A percentile compares a stretch with the other conserved stretches of the same genome.
phyloP scores from a whole-genome alignment of 2,113 vertebrate species.

The Shinisaurus crocodilurus region DNA sequence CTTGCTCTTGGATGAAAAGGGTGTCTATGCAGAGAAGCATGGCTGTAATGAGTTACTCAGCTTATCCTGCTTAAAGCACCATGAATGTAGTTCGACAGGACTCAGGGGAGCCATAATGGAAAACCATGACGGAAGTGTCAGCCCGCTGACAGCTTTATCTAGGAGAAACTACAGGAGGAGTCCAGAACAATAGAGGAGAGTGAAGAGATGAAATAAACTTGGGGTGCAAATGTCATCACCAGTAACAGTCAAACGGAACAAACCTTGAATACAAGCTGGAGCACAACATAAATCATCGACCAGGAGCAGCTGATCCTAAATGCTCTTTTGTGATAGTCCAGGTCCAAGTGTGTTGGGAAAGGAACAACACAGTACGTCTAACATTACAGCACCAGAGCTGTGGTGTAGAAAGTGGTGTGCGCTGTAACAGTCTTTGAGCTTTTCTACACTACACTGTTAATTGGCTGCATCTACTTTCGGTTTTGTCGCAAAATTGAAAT shows the following conservation, averaged over 20 bases:
- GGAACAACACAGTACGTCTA: background rate
- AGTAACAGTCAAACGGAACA: background rate
- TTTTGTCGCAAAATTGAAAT: no score
- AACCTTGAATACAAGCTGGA: background rate
- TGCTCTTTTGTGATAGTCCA: no score
- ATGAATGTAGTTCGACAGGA: slow-evolving; percentile 41
- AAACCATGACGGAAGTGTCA: slow-evolving; percentile 13
- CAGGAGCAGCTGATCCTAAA: background rate
- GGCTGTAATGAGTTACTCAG: slow-evolving; percentile 56
- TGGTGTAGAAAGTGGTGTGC: background rate
- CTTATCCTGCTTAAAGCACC: slow-evolving; percentile 59
- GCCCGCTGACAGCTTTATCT: slow-evolving; percentile 21
- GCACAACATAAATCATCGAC: background rate
- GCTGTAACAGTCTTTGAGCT: background rate
- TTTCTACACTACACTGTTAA: no score
- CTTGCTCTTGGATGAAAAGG: slow-evolving; percentile 52
- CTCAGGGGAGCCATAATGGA: slow-evolving; percentile 11
- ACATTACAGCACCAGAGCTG: background rate
- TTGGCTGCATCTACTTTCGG: no score
- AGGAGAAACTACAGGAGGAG: slow-evolving; percentile 37
- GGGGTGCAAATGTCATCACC: rapidly evolving
- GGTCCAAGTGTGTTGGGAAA: no score
- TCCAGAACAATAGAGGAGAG: background rate
- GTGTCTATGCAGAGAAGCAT: slow-evolving; percentile 18
- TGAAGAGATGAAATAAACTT: slow-evolving; percentile 36